Base-by-base conservation (phyloP, 92 coral and sea anemone species). In the Actinernus sp. region DNA sequence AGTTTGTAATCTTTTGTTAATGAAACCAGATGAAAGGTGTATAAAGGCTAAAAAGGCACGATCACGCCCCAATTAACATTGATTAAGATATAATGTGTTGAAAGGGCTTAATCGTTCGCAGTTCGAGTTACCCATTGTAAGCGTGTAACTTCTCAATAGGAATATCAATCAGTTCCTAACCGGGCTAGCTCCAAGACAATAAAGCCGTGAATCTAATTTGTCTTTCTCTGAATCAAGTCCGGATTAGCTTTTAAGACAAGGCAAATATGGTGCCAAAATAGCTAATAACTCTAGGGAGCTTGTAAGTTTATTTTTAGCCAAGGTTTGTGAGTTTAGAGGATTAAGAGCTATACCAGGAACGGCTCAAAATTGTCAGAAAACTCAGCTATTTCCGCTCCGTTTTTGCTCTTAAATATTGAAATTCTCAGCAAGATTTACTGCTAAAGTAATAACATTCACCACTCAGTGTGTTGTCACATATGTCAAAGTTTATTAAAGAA, bases 1-100 rank as follows among this genome's bases (percentile, higher is more conserved):
- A 90, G 92, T 74, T 65, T 61, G 89, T 90, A 90, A 90, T 90
- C 96, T 85, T 86, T 90, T 85, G 96, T 90, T 90, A 90, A 90
- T 90, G 88, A 90, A 84, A 85, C 65, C 77, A 71, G 88, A 90
- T 90, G 96, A 90, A 81, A 58, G 85, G 76, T 68, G 83, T 77
- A 90, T 81, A 78, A 88, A 88, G 70, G 70, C 61, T 52, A 84
- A 61, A 77, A 76, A 78, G 63, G 94, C 79, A 72, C 62, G 71
- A 83, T 83, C 86, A 86, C 96, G 87, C 88, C 92, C 92, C 81
- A 62, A 90, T 90, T 81, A 90, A 61, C 92, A 74, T 75, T 90
- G 90, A 90, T 90, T 90, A 86, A 61, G 89, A 86, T 86, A 81
- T 90, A 90, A 90, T 90, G 84, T 90, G 92, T 76, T 86, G 82